Conservation (phyloP, 2,113 vertebrate genomes). For the Solea senegalensis region DNA sequence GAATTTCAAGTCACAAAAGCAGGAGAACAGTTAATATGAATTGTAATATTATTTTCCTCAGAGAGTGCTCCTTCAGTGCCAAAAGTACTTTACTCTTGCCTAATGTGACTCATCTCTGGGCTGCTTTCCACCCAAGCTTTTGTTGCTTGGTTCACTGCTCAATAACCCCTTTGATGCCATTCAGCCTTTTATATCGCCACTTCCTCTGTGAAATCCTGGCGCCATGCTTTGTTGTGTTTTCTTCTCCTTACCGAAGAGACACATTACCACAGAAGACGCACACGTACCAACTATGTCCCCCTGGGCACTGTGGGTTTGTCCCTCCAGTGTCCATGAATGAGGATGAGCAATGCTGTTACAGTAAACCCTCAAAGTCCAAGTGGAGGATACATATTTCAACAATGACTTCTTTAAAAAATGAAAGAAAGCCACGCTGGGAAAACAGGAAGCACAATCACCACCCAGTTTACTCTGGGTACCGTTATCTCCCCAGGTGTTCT, state of each 20-base stretch:
- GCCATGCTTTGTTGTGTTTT: constrained; percentile 75
- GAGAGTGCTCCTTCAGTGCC: constrained; percentile 31
- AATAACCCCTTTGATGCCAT: constrained; percentile 81
- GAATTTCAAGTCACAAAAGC: constrained; percentile 37
- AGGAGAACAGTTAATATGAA: constrained; percentile 23
- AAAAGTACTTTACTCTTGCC: constrained; percentile 45
- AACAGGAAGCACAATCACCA: constrained; percentile 63
- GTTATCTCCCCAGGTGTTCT: constrained; percentile 71
- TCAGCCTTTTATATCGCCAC: constrained; percentile 78
- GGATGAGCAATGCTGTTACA: constrained; percentile 59
- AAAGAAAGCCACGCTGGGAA: constrained; percentile 48
- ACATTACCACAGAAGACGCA: constrained; percentile 53
- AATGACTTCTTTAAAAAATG: constrained; percentile 45
- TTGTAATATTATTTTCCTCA: constrained; percentile 20
- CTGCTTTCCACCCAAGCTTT: constrained; percentile 63
- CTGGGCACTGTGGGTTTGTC: constrained; percentile 40
- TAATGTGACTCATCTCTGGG: constrained; percentile 74
- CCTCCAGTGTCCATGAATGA: constrained; percentile 28
- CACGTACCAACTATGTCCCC: constrained; percentile 30
- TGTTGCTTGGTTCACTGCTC: constrained; percentile 70
- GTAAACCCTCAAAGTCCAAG: constrained; percentile 51
- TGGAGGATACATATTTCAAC: constrained; percentile 44
- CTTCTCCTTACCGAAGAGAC: constrained; percentile 62
- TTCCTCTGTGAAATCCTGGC: constrained; percentile 78
- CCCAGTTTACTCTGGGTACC: constrained; percentile 52